Percentiles rank a stretch among this genome's conserved stretches.
These are phyloP conservation scores for Acleris cristana DNA, from an alignment of 2,888 invertebrate species.

Conservation along the genomic window DNA sequence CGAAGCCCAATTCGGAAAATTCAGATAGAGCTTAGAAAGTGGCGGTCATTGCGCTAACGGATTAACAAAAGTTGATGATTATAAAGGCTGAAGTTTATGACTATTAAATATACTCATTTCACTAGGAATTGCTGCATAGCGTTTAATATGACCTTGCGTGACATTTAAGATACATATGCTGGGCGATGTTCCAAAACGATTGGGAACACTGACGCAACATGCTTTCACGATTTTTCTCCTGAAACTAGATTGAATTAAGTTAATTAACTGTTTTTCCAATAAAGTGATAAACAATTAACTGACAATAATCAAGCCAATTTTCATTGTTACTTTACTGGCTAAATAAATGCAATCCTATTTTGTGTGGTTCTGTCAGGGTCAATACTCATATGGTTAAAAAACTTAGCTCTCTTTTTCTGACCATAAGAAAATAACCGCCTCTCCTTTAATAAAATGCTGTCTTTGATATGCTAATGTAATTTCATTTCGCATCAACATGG, in stretches of 20 bases:
- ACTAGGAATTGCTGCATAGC: background rate
- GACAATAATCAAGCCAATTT: too few species aligned
- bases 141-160: background rate
- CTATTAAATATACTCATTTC: too few species aligned
- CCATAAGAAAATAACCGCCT: background rate
- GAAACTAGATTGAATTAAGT: background rate
- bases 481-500: slow-evolving; percentile 6
- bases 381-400: background rate
- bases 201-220: slow-evolving; percentile 16
- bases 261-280: too few species aligned
- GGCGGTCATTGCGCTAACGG: too few species aligned
- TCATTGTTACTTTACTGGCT: too few species aligned
- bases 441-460: background rate
- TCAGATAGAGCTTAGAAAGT: too few species aligned
- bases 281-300: too few species aligned
- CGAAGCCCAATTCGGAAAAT: too few species aligned
- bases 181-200: slow-evolving; percentile 22
- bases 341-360: background rate
- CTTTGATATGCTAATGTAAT: slow-evolving; percentile 29
- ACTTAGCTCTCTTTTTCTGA: background rate
- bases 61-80: too few species aligned
- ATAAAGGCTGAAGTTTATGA: too few species aligned
- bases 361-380: background rate
- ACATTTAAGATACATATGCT: background rate
- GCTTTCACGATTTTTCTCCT: background rate